A percentile compares a stretch with the other conserved stretches of the same genome.
These are phyloP conservation scores for Epicampocera succincta DNA, from an alignment of 2,888 invertebrate species.

Conservation along the genomic window DNA sequence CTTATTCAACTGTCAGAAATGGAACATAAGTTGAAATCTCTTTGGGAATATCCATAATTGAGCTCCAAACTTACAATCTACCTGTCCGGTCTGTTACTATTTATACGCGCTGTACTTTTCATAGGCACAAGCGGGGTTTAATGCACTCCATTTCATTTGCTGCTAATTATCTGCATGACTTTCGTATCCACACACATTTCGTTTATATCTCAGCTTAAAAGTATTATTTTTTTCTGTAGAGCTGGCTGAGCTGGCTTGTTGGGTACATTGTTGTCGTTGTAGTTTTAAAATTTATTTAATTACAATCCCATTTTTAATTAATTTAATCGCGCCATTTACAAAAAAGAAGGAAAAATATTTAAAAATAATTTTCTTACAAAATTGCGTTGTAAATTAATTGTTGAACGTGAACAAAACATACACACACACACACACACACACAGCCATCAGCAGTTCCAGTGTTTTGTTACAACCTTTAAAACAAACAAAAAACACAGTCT, in stretches of 20 bases:
- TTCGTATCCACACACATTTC: neutral
- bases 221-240: slow-evolving; percentile 4
- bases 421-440: slow-evolving; percentile 1
- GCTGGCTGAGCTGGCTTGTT: neutral
- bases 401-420: slow-evolving; percentile 41
- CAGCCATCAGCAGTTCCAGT: slow-evolving; percentile 16
- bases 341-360: slow-evolving; percentile 14
- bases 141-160: neutral
- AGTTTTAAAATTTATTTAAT: slow-evolving; percentile 53
- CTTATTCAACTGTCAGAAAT: too few species aligned
- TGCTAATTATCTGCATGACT: slow-evolving; percentile 1
- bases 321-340: slow-evolving; percentile 62
- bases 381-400: slow-evolving; percentile 67
- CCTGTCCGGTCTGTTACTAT: too few species aligned
- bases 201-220: slow-evolving; percentile 2
- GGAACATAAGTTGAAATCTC: too few species aligned
- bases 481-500: slow-evolving; percentile 26
- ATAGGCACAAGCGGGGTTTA: neutral
- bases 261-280: slow-evolving; percentile 8
- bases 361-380: slow-evolving; percentile 48
- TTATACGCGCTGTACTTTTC: neutral
- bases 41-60: too few species aligned
- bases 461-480: slow-evolving; percentile 55
- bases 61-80: too few species aligned
- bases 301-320: slow-evolving; percentile 63